Evolutionary conservation across 2,797 vertebrate genomes (phyloP).

Genomic region (Pagetopsis macropterus): DNA sequence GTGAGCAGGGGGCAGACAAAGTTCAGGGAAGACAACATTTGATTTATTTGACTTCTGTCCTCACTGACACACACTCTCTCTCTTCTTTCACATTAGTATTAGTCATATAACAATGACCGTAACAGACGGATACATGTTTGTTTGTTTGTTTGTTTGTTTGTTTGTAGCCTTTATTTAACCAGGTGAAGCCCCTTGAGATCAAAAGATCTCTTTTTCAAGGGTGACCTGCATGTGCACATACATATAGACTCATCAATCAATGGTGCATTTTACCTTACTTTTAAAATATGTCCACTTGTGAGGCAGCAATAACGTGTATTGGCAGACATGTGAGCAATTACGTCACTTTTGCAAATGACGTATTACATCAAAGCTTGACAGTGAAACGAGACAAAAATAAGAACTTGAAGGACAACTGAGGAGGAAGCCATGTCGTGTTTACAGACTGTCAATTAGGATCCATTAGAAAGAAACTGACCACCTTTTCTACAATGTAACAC

Average conservation of each 20-base stretch:
- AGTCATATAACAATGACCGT: slow-evolving; percentile 12
- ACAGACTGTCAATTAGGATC: not conserved
- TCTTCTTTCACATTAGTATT: slow-evolving; percentile 21
- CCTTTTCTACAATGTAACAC: not conserved
- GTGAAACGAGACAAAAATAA: not conserved
- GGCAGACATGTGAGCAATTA: not conserved
- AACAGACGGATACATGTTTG: not conserved
- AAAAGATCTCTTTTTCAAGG: too few relatives aligned
- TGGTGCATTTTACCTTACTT: not conserved
- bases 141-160: too few relatives aligned
- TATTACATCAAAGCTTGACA: not conserved
- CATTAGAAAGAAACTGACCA: not conserved
- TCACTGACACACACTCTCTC: not conserved
- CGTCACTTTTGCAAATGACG: not conserved
- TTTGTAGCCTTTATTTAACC: too few relatives aligned
- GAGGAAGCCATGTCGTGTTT: not conserved
- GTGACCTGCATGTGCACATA: not conserved
- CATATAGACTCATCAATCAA: not conserved
- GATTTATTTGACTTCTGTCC: slow-evolving; percentile 32
- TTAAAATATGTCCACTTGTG: not conserved
- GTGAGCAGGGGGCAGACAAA: slow-evolving; percentile 44
- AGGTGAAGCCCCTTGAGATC: too few relatives aligned
- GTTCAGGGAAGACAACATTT: slow-evolving; percentile 35
- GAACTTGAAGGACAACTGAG: not conserved
- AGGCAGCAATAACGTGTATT: not conserved